phyloP scores from a whole-genome alignment of 2,797 vertebrate genomes.

The Glossophaga mutica region DNA sequence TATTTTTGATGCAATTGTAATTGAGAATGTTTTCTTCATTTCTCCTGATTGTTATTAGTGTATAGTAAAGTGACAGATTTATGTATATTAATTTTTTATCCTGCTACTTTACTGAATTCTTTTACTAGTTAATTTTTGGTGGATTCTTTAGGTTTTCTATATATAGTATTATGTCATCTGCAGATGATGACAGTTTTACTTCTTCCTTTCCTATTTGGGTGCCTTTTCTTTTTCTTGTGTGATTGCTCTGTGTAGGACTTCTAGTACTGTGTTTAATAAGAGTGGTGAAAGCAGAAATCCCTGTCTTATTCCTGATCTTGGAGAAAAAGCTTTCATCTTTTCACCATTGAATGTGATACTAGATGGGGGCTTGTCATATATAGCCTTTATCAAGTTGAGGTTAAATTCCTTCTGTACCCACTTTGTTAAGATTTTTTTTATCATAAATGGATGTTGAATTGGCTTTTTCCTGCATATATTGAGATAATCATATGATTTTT shows the following conservation, averaged over 20 bases:
- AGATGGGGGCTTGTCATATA: background rate
- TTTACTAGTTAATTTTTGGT: background rate
- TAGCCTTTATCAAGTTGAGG: background rate
- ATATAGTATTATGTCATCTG: background rate
- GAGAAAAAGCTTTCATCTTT: background rate
- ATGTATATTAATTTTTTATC: background rate
- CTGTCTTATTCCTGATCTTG: background rate
- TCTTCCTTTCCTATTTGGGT: background rate
- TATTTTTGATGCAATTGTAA: background rate
- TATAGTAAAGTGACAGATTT: background rate
- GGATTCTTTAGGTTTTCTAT: background rate
- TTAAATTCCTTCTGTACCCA: background rate
- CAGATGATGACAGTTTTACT: background rate
- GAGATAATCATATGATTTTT: background rate
- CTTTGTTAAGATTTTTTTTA: background rate
- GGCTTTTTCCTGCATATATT: background rate
- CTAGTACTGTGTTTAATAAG: background rate
- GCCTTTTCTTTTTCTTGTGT: background rate
- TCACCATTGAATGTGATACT: background rate
- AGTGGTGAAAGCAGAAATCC: background rate
- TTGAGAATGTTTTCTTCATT: background rate
- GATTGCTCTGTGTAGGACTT: background rate
- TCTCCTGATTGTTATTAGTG: background rate
- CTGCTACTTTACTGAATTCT: background rate
- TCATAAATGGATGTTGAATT: background rate